Evolutionary conservation across 2,113 vertebrate species (phyloP), one percentile per base, ranked within the genome.

Genomic region (Pica pica): DNA sequence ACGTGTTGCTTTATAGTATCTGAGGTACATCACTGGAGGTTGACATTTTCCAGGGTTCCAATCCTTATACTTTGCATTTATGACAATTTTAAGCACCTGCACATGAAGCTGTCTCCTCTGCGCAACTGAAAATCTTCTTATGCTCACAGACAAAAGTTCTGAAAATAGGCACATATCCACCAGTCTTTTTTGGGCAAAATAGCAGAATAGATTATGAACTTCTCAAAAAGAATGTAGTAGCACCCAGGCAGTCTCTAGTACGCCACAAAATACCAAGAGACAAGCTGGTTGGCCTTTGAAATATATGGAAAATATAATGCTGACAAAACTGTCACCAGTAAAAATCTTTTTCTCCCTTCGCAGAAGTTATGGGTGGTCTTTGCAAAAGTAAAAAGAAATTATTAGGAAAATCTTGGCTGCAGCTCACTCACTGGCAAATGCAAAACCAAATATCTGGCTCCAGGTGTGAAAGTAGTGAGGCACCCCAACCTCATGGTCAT

Each of bases 311-410:
- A 95, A 84, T 41, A 67, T 39, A 96, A 93, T 20, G 33, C 95
- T 94, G 79, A 93, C 79, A 87, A 80, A 96, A 94, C 37, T 3
- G 16, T 84, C 79, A 35, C 75, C 39, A 76, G 59, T 47, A 90
- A 91, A 75, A 52, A 31, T 33, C 57, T 88, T 89, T 83, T 83
- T 84, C 73, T 94, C n/a, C 76, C 52, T 91, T 84, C 71, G 44
- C 44, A 87, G 63, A 52, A 96, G 55, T 90, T 88, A 89, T 0
- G 97, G 86, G 97, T 97, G 97, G 97, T 96, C 94, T 74, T 88
- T 18, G 14, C 7, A n/a, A 59, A 49, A 86, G 46, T 56, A 74
- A 91, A 68, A 81, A 87, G 35, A 80, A 78, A 84, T 30, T 3
- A 53, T 64, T 47, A 75, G 93, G 42, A 57, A 87, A 82, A 47